Evolutionary conservation across 2,113 vertebrate species (phyloP), one percentile per base, ranked within the genome.

Genomic region (Megaceryle torquata): DNA sequence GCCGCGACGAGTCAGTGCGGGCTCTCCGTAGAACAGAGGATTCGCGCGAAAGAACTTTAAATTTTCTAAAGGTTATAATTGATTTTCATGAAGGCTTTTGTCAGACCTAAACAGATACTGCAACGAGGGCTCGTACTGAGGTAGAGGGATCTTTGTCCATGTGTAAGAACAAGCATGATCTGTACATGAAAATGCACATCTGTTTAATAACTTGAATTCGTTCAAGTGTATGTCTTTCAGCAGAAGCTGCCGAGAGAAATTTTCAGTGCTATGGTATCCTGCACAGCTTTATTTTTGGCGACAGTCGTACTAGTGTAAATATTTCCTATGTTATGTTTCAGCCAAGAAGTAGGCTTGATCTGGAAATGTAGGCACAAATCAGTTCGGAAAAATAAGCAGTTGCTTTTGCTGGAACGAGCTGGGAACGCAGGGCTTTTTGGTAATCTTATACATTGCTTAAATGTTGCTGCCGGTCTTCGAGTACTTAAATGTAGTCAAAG

Each of bases 281-380:
- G 28, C 14, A 20, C 67, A 69, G 82, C 72, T 83, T 94, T 90
- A 91, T 57, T 76, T 88, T 43, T 67, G 89, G 69, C 6, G 6
- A 35, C 57, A 65, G 54, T 51, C 31, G 10, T 2, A 43, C 59
- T 6, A 65, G 79, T 15, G 20, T 82, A 88, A 96, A 93, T 82
- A 71, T 75, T 94, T 89, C 50, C 87, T 68, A 18, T 51, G 86
- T 22, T 67, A n/a, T 48, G 9, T 70, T 78, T 59, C 24, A 35
- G 75, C 76, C 85, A 94, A 96, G 78, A 63, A 86, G 37, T 43
- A 75, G 33, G 41, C 64, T 96, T 20, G 10, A n/a, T 56, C 43
- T 91, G 79, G 94, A 86, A 91, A 68, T 50, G 43, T 56, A 68
- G 65, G 54, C 74, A 57, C 44, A 87, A 87, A 84, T 91, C 51